These are phyloP conservation scores for Coendou prehensilis DNA, from an alignment of 2,797 vertebrate species.

Conservation along the genomic window DNA sequence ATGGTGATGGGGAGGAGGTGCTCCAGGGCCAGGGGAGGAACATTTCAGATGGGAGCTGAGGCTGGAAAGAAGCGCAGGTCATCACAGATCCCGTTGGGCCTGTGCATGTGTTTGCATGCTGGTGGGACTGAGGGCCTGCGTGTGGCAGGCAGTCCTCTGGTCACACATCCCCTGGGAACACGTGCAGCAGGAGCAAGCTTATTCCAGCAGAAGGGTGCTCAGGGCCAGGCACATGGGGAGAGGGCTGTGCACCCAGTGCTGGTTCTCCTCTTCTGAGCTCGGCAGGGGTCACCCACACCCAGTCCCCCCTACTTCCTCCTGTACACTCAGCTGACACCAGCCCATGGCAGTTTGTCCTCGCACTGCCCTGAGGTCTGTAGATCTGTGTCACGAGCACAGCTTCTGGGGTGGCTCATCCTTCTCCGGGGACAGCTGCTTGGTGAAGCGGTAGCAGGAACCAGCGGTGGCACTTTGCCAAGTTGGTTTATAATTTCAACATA, in stretches of 20 bases:
- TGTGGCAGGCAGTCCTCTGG: background rate
- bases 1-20: background rate
- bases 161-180: background rate
- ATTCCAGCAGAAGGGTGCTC: background rate
- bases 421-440: background rate
- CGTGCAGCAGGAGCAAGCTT: background rate
- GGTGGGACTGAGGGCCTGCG: background rate
- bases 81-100: background rate
- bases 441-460: background rate
- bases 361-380: background rate
- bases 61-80: background rate
- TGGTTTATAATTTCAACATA: constrained; percentile 65
- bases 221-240: background rate
- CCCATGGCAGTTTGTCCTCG: too few species aligned
- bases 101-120: background rate
- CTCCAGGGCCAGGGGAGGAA: background rate
- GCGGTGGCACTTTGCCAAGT: constrained; percentile 9
- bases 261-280: background rate
- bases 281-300: background rate
- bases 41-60: background rate
- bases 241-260: background rate
- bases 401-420: background rate
- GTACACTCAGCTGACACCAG: background rate
- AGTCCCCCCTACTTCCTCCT: background rate
- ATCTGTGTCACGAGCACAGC: background rate